phyloP scores from a whole-genome alignment of 2,797 vertebrate genomes.

The Bufotes viridis region DNA sequence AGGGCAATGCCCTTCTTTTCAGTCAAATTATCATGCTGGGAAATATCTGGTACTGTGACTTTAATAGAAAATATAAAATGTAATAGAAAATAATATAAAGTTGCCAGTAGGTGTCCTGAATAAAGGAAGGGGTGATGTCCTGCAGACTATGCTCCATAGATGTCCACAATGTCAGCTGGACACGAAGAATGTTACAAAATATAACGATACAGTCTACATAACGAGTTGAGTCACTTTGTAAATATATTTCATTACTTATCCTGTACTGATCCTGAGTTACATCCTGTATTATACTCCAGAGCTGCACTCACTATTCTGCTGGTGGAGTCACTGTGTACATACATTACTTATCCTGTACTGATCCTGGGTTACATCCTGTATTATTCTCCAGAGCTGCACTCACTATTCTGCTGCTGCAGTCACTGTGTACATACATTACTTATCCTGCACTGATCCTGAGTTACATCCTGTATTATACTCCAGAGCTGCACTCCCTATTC shows the following conservation, averaged over 20 bases:
- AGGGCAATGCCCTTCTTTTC: neutral
- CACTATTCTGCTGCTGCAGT: neutral
- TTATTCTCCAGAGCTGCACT: neutral
- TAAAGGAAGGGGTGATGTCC: neutral
- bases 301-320: conserved; percentile 2
- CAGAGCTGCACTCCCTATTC: neutral
- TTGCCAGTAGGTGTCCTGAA: neutral
- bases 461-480: neutral
- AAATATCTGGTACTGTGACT: neutral
- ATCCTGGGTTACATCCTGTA: neutral
- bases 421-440: too few relatives aligned
- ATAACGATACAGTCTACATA: neutral
- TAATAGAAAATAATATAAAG: too few relatives aligned
- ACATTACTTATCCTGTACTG: neutral
- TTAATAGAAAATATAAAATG: neutral
- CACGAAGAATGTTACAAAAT: neutral
- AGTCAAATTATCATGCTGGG: neutral
- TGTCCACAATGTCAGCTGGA: neutral
- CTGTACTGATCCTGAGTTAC: neutral
- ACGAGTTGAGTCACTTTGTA: neutral
- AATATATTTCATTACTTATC: neutral
- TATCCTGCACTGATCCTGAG: too few relatives aligned
- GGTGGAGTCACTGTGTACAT: neutral
- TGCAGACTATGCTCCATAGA: neutral
- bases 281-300: neutral